Evolutionary conservation across 2,113 vertebrate species (phyloP).

Genomic region (Catharus minimus): DNA sequence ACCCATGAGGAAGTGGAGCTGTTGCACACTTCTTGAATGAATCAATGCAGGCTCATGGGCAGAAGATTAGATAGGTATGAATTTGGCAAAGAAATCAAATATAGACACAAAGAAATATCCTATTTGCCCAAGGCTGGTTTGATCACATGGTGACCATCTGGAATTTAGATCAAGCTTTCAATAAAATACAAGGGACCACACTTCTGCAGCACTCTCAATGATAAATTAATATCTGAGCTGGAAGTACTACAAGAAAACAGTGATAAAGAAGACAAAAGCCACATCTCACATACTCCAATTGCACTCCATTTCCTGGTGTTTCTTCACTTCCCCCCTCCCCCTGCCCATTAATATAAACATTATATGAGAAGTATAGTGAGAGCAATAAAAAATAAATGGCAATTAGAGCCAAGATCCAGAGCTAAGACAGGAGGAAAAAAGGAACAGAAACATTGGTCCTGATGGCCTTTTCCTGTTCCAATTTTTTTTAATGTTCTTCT

Average conservation of each 20-base stretch:
- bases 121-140: conserved; percentile 57
- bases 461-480: conserved; percentile 67
- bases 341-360: conserved; percentile 67
- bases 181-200: conserved; percentile 22
- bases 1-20: neutral
- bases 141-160: conserved; percentile 59
- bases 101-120: conserved; percentile 53
- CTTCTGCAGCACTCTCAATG: conserved; percentile 39
- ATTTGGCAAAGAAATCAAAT: conserved; percentile 37
- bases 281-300: conserved; percentile 54
- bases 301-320: conserved; percentile 47
- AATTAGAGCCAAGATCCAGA: conserved; percentile 53
- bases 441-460: conserved; percentile 68
- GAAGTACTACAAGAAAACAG: conserved; percentile 48
- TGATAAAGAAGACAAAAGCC: conserved; percentile 57
- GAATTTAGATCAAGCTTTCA: conserved; percentile 40
- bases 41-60: conserved; percentile 21
- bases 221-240: conserved; percentile 60
- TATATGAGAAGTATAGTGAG: conserved; percentile 64
- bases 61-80: conserved; percentile 62
- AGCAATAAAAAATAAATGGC: conserved; percentile 60
- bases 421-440: conserved; percentile 63
- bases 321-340: conserved; percentile 31
- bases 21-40: conserved; percentile 7
- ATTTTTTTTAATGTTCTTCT: conserved; percentile 70